Percentiles rank a stretch among this genome's conserved stretches.
These are phyloP conservation scores for Cyprinella venusta DNA, from an alignment of 2,797 vertebrate species.

Conservation along the genomic window DNA sequence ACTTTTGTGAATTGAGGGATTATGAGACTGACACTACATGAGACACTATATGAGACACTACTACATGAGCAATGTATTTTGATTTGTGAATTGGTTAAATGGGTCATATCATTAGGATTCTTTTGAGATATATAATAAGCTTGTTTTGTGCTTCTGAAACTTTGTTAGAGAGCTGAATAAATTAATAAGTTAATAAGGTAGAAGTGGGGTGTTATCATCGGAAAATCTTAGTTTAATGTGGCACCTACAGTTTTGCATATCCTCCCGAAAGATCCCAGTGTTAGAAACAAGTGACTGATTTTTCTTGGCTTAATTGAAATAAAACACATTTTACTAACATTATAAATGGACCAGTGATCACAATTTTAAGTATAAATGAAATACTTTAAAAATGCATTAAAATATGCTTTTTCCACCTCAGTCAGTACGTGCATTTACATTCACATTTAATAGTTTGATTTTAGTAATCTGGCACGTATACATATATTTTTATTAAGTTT, in stretches of 20 bases:
- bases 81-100: conserved; percentile 22
- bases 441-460: not conserved
- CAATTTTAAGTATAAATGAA: not conserved
- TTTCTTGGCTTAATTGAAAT: not conserved
- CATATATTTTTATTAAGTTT: not conserved
- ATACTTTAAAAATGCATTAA: not conserved
- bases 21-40: not conserved
- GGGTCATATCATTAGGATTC: not conserved
- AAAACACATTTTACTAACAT: not conserved
- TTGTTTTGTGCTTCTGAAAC: not conserved
- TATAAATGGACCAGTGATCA: not conserved
- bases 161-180: not conserved
- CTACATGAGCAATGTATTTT: conserved; percentile 10
- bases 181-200: not conserved
- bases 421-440: not conserved
- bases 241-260: not conserved
- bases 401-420: not conserved
- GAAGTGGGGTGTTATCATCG: not conserved
- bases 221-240: not conserved
- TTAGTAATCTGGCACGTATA: not conserved
- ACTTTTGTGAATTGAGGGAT: not conserved
- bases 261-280: not conserved
- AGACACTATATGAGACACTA: too few species aligned
- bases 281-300: not conserved
- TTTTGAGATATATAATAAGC: not conserved